A percentile compares a stretch with the other conserved stretches of the same genome.
phyloP scores from a whole-genome alignment of 2,113 vertebrate species.

The Fulica atra region DNA sequence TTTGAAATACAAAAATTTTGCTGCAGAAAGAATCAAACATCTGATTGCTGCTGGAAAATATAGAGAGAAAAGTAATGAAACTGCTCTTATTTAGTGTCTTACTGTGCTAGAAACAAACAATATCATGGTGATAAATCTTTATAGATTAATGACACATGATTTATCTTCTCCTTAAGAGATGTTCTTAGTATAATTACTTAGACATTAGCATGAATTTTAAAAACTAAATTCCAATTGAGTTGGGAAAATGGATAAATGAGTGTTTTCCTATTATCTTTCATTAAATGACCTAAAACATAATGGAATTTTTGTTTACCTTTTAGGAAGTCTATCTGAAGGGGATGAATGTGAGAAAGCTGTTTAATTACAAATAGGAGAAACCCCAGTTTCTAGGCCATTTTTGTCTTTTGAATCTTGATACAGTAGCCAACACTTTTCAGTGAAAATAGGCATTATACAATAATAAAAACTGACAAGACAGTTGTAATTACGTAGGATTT shows the following conservation, averaged over 20 bases:
- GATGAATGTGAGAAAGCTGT: neutral
- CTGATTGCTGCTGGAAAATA: neutral
- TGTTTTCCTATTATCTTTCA: neutral
- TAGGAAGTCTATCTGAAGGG: neutral
- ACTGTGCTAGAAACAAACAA: neutral
- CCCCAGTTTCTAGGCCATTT: neutral
- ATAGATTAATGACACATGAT: neutral
- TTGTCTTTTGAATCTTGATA: neutral
- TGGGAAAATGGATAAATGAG: neutral
- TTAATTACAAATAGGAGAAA: neutral
- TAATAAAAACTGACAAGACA: neutral
- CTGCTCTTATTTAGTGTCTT: neutral
- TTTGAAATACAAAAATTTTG: neutral
- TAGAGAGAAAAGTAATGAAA: neutral
- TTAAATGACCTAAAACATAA: neutral
- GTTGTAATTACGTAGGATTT: neutral
- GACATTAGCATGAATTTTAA: neutral
- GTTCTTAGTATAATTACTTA: neutral
- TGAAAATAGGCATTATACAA: neutral
- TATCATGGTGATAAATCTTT: neutral
- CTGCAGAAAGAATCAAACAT: neutral
- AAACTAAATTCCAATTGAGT: neutral
- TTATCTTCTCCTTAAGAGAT: neutral
- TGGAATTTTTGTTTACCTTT: neutral
- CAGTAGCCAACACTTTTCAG: neutral